A percentile compares a stretch with the other conserved stretches of the same genome.
These are phyloP conservation scores for Coleophora deauratella DNA, from an alignment of 2,888 invertebrate genomes.

Conservation along the genomic window DNA sequence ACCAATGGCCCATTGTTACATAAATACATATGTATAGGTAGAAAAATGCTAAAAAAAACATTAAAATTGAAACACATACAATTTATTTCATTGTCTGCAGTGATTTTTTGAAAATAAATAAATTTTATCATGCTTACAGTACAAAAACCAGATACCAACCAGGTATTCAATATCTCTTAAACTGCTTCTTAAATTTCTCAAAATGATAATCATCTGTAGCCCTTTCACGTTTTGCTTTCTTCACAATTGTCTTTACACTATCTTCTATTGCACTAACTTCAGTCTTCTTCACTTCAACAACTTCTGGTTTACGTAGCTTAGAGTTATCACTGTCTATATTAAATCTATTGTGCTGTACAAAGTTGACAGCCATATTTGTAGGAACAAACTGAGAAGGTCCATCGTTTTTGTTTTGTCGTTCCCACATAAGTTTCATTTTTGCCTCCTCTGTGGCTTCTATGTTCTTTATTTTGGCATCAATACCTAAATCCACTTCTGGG, in stretches of 20 bases:
- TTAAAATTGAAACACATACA: too few species aligned
- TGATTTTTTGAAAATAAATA: too few species aligned
- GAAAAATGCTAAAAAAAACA: too few species aligned
- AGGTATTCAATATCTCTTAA: slow-evolving; percentile 83
- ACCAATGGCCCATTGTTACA: too few species aligned
- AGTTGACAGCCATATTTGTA: slow-evolving; percentile 98
- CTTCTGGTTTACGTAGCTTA: slow-evolving; percentile 74
- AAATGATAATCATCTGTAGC: slow-evolving; percentile 98
- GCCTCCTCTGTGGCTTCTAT: slow-evolving; percentile 99
- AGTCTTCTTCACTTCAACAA: slow-evolving; percentile 48
- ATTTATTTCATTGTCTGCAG: too few species aligned
- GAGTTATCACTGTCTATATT: slow-evolving; percentile 85
- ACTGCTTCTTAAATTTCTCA: slow-evolving; percentile 97
- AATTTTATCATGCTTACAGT: too few species aligned
- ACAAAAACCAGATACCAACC: too few species aligned
- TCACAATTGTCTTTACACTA: slow-evolving; percentile 69
- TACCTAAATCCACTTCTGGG: slow-evolving; percentile 99
- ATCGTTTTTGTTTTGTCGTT: slow-evolving; percentile 92
- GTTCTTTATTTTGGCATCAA: slow-evolving; percentile 98
- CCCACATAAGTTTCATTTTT: slow-evolving; percentile 92
- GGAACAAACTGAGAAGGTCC: slow-evolving; percentile 97
- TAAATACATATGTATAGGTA: too few species aligned
- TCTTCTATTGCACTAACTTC: slow-evolving; percentile 53
- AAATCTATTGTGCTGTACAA: slow-evolving; percentile 97
- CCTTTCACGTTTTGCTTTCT: slow-evolving; percentile 85